Percentiles rank a stretch among this genome's conserved stretches.
Evolutionary conservation across 2,113 vertebrate species (phyloP).

Genomic region (Phalacrocorax brasilianus): DNA sequence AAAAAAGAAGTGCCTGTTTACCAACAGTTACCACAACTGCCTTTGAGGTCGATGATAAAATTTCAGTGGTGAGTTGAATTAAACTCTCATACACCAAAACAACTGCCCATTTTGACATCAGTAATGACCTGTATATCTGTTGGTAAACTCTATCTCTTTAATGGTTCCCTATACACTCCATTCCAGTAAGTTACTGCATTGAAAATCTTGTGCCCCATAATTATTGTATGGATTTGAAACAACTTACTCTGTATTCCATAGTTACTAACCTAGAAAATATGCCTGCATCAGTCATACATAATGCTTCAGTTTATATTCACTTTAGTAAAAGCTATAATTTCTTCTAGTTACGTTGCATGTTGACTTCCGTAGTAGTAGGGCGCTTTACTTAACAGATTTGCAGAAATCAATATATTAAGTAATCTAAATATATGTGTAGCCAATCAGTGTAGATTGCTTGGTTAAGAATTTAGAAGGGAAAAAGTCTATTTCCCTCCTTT

Average conservation of each 20-base stretch:
- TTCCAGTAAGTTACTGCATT: neutral
- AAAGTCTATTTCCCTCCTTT: neutral
- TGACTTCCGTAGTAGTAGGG: neutral
- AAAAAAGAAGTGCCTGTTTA: neutral
- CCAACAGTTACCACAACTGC: neutral
- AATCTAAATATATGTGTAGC: neutral
- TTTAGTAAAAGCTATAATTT: conserved; percentile 40
- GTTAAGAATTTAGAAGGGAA: neutral
- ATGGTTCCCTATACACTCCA: neutral
- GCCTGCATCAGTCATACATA: conserved; percentile 31
- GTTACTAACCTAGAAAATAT: conserved; percentile 53
- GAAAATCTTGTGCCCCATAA: neutral
- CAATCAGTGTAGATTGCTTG: neutral
- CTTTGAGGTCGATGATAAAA: neutral
- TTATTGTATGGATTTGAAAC: conserved; percentile 57
- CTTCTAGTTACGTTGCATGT: conserved; percentile 41
- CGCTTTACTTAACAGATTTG: conserved; percentile 45
- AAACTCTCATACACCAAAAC: neutral
- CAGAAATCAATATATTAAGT: neutral
- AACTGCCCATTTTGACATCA: neutral
- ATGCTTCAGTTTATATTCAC: conserved; percentile 36
- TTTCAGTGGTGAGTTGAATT: neutral
- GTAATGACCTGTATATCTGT: neutral
- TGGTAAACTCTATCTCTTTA: neutral
- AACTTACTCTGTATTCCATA: conserved; percentile 21